A percentile compares a stretch with the other conserved stretches of the same genome.
phyloP scores from a whole-genome alignment of 2,888 invertebrate genomes.

The Scaptomyza flava region DNA sequence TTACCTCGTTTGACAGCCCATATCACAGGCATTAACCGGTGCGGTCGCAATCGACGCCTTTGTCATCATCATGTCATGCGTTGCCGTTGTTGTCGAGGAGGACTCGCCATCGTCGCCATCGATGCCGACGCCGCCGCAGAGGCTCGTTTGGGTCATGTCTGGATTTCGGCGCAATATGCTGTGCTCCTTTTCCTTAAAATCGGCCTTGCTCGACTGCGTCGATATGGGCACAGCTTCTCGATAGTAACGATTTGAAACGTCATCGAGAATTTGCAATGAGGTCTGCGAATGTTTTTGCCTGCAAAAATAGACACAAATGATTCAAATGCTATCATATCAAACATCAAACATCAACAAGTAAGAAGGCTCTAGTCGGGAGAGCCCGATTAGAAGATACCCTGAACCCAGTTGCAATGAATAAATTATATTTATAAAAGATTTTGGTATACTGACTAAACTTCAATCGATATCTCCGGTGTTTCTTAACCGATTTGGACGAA shows the following conservation, averaged over 20 bases:
- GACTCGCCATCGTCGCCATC: conserved; percentile 70
- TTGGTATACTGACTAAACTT: too few relatives aligned
- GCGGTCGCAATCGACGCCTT: conserved; percentile 62
- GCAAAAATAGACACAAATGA: conserved; percentile 11
- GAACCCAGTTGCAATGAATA: too few relatives aligned
- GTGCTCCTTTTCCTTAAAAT: conserved; percentile 83
- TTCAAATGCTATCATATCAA: not conserved
- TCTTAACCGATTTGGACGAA: too few relatives aligned
- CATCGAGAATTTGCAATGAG: conserved; percentile 84
- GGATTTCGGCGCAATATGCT: conserved; percentile 82
- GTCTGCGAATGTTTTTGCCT: conserved; percentile 84
- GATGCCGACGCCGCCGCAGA: conserved; percentile 74
- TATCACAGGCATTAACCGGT: conserved; percentile 88
- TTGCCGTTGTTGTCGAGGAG: conserved; percentile 68
- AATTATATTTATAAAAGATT: too few relatives aligned
- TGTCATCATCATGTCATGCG: conserved; percentile 66
- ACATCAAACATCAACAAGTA: too few relatives aligned
- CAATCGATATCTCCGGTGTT: too few relatives aligned
- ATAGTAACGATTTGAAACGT: conserved; percentile 83
- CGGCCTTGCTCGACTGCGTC: conserved; percentile 78
- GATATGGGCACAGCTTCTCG: conserved; percentile 82
- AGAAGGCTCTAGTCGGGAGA: too few relatives aligned
- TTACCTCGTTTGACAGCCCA: conserved; percentile 93
- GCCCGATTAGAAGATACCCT: too few relatives aligned
- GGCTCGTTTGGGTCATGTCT: conserved; percentile 83